phyloP scores from a whole-genome alignment of 1,140 invertebrate genomes.

The Drosophila lowei region DNA sequence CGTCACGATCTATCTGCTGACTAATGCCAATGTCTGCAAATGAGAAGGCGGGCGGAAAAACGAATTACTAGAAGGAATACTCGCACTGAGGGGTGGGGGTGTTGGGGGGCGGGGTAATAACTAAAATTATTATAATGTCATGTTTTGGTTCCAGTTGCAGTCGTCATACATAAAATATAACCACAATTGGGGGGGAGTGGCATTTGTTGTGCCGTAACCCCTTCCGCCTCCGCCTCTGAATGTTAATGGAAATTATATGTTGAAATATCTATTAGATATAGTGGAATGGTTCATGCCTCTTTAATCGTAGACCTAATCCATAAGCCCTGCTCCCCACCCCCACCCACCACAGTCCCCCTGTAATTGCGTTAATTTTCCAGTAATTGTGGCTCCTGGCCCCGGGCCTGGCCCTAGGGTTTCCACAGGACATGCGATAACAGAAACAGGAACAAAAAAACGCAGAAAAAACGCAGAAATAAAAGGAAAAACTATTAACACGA shows the following conservation, averaged over 20 bases:
- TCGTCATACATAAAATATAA: slow-evolving; percentile 18
- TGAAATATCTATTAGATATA: slow-evolving; percentile 1
- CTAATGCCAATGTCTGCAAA: slow-evolving; percentile 45
- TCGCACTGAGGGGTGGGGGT: too few species aligned
- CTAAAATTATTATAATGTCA: slow-evolving; percentile 39
- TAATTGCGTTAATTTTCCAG: slow-evolving; percentile 77
- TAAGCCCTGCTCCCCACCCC: too few species aligned
- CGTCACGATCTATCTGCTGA: slow-evolving; percentile 46
- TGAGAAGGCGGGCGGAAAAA: not conserved
- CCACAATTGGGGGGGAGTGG: too few species aligned
- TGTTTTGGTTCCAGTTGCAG: slow-evolving; percentile 29
- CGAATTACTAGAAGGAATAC: slow-evolving; percentile 34
- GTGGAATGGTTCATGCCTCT: not conserved
- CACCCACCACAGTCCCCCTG: too few species aligned
- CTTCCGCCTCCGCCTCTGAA: not conserved
- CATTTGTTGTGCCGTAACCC: not conserved
- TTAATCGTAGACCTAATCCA: not conserved
- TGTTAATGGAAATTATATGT: slow-evolving; percentile 42
- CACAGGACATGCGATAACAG: slow-evolving; percentile 62
- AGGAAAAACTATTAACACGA: slow-evolving; percentile 72
- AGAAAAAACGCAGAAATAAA: slow-evolving; percentile 33
- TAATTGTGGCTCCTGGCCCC: slow-evolving; percentile 55
- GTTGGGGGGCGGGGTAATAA: too few species aligned
- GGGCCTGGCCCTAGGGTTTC: slow-evolving; percentile 12
- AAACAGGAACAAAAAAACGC: slow-evolving; percentile 24